Base-by-base conservation (phyloP, 2,888 invertebrate species). In the Crepidodera aurea region DNA sequence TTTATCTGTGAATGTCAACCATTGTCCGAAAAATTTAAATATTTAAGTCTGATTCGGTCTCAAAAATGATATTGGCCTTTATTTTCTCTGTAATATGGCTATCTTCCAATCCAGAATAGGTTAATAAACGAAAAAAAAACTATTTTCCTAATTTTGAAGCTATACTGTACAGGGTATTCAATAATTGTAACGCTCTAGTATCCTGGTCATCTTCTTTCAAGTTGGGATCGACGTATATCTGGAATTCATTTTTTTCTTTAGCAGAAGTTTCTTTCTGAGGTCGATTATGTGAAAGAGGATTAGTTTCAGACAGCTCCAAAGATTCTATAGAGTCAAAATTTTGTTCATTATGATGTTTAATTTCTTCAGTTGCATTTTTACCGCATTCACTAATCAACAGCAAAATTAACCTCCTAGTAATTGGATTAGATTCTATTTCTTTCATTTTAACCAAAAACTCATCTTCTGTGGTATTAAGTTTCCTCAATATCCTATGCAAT, bases 81-180 rank as follows among this genome's bases (percentile, higher is more conserved):
- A 8, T 32, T 32, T 32, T 8, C 32, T 32, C 6, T 32, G 10
- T 32, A 8, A 34, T 34, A 34, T 34, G 34, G 34, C 34, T 12
- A 13, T 34, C 2, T 13, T 34, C 13, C 34, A 34, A 34, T 22
- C 22, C 22, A 22, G 22, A 22, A 22, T 22, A 22, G 7, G 2
- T 29, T 29, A 29, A 10, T 32, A 32, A 32, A 7, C 8, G 2
- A 32, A 32, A 7, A n/a, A 10, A 7, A 7, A 7, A 46, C 37
- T 53, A 83, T 82, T 84, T 86, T 73, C 92, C 92, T 87, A 92
- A 93, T 82, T 89, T 88, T 15, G 93, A 91, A 59, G 93, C 93
- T 78, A 94, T 88, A 66, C 91, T 88, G 81, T 93, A 94, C 60
- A 94, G 83, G 66, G 93, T 92, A 82, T 91, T 88, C 76, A 94